Base-by-base conservation (phyloP, 2,888 invertebrate species). In the Chironomus tentans region DNA sequence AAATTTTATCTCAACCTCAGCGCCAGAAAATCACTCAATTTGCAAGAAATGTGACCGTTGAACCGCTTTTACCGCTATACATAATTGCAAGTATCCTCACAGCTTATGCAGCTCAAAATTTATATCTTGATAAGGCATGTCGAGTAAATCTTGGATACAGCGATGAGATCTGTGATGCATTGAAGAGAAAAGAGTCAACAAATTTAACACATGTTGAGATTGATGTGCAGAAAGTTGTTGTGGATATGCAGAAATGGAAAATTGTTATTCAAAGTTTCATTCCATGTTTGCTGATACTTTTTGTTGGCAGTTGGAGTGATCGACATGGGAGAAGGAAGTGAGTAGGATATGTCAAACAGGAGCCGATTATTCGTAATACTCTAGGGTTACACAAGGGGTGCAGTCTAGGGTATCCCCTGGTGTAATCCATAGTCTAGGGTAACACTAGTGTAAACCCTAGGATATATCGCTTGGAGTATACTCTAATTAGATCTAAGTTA, bases 101-200 rank as follows among this genome's bases (percentile, higher is more conserved):
- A 2, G 88, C 90, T 68, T 81, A 94, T 78, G 93, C 93, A 22
- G 92, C 93, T 61, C 94, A 94, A 83, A 94, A 94, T 83, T 84
- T 94, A 70, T 93, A 93, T 82, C 85, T 94, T 81, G 94, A 94
- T 82, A 94, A 94, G 83, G 94, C 94, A 0, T 94, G 94, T 81
- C 85, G 93, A 78, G 93, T 94, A 0, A 94, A 94, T 82, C 86
- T 94, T 80, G 87, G 85, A 56, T 93, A 91, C 80, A 87, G 90
- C 0, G 88, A 88, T 77, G 88, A 89, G 78, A 87, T 93, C 2
- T 94, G 94, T 82, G 90, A 91, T 80, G 92, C 94, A 0, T 83
- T 94, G 48, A 90, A 91, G 1, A 86, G 87, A 76, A 87, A 93
- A 80, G 88, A 92, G 79, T 93, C 93, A 22, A 87, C 88, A 69